Base-by-base conservation (phyloP, 30 jellyfish, hydroid and myxozoan genomes). In the Cassiopea xamachana region DNA sequence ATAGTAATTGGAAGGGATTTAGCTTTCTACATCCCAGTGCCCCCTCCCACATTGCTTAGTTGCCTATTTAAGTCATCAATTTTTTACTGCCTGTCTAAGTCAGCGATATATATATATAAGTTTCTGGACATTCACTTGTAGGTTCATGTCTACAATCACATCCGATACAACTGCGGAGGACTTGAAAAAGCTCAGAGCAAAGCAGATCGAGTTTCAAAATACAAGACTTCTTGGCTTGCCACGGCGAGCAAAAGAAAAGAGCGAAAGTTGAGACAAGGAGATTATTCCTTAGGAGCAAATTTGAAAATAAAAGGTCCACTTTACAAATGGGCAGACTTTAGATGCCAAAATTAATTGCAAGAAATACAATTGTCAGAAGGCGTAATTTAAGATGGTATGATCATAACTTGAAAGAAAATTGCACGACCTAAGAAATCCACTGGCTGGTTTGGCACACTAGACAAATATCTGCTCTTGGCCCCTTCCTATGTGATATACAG, bases 151-250 rank as follows among this genome's bases (percentile, higher is more conserved):
- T 19, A n/a, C 58, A 9, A 61, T 80, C 16, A 59, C 88, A 0
- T 80, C 78, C 8, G 77, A 64, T 27, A 80, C 88, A 2, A 80
- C 64, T 46, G n/a, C 18, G 19, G 77, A 64, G 5, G 88, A 80
- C n/a, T 64, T 80, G 60, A 80, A 80, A 64, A 59, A 15, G 77
- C 78, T 80, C 46, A 46, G 88, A 64, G 69, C 69, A 71, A 80
- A 80, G 60, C 76, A 80, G 44, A 16, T 80, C 10, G 88, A 55
- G 7, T 59, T 59, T 60, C 79, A 80, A 71, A 59, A 43, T 17
- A 13, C 8, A 14, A 64, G 14, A 14, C 8, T 64, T 9, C 8
- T 9, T 17, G 6, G 74, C 19, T 17, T 13, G 43, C 15, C 8
- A 64, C 39, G 2, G 15, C 19, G 27, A 17, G 74, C 0, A 14